Evolutionary conservation across 2,113 vertebrate species (phyloP).

Genomic region (Pelvicachromis taeniatus): DNA sequence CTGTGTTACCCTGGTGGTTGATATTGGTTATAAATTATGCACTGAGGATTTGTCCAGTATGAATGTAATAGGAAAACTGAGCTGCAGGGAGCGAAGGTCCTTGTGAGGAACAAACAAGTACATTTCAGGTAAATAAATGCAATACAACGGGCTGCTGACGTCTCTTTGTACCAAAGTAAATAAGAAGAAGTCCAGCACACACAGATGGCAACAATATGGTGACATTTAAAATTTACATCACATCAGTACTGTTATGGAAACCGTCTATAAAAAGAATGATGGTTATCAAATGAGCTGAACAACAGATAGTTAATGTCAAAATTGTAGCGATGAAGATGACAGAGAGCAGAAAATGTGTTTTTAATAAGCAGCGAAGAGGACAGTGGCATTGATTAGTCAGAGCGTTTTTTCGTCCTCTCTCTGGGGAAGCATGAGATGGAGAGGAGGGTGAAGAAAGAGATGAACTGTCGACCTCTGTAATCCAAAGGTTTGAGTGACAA

Average conservation of each 20-base stretch:
- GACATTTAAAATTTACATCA: accelerated
- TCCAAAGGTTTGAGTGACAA: neutral
- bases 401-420: accelerated
- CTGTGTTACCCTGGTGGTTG: neutral
- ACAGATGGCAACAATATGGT: neutral
- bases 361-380: neutral
- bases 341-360: neutral
- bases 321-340: neutral
- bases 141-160: neutral
- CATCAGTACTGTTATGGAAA: accelerated
- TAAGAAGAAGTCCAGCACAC: neutral
- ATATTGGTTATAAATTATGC: neutral
- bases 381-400: neutral
- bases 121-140: neutral
- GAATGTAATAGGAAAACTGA: neutral
- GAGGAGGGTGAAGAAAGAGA: neutral
- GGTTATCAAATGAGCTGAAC: neutral
- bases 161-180: neutral
- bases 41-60: neutral
- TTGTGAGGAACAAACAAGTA: neutral
- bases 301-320: neutral
- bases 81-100: neutral
- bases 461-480: neutral
- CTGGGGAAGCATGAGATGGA: neutral
- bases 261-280: accelerated